Evolutionary conservation across 2,113 vertebrate species (phyloP).

Genomic region (Actenoides hombroni): DNA sequence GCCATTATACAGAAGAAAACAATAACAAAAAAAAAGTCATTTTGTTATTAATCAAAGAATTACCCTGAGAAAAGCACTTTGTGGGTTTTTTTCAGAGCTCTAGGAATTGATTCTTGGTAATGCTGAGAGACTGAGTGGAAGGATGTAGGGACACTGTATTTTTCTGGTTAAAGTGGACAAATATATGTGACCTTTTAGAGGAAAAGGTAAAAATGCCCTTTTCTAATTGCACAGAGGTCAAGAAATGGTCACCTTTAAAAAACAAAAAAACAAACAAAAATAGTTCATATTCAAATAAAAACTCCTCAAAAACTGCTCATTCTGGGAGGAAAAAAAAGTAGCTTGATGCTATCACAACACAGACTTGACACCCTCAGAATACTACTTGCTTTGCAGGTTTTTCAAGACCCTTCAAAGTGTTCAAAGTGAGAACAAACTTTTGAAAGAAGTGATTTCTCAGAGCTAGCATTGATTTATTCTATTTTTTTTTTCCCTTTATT

Average conservation of each 20-base stretch:
- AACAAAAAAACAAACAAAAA: not conserved
- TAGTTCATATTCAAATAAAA: not conserved
- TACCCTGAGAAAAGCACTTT: not conserved
- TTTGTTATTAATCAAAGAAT: not conserved
- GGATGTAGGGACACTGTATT: not conserved
- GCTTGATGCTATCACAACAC: not conserved
- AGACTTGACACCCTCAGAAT: not conserved
- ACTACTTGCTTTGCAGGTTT: not conserved
- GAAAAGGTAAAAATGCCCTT: not conserved
- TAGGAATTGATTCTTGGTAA: not conserved
- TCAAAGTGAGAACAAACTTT: not conserved
- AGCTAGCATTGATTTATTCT: not conserved
- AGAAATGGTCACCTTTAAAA: not conserved
- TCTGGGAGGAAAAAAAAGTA: rapidly evolving
- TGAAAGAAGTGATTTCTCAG: not conserved
- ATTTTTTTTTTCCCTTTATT: too few relatives aligned
- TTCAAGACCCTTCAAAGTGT: not conserved
- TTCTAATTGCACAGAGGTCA: not conserved
- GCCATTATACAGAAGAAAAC: not conserved
- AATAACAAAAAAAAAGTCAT: not conserved
- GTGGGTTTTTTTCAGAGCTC: not conserved
- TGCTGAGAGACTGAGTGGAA: not conserved
- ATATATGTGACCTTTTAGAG: not conserved
- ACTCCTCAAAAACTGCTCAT: not conserved
- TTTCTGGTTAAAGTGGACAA: not conserved